Conservation (phyloP, 1,140 invertebrate species). For the Drosophila equinoxialis region DNA sequence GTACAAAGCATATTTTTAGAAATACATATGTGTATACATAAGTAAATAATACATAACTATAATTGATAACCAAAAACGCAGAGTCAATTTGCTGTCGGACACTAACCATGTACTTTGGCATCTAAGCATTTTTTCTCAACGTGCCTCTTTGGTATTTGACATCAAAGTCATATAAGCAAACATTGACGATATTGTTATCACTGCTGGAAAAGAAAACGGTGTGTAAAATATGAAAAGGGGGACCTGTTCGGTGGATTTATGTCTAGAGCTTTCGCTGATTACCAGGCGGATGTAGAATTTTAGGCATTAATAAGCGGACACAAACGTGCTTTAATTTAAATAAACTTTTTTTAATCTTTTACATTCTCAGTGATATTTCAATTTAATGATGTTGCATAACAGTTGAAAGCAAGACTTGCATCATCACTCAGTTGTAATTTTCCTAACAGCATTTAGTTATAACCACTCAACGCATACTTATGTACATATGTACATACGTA, state of each 20-base stretch:
- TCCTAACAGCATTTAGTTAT: not conserved
- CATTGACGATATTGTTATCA: constrained; percentile 4
- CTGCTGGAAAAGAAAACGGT: not conserved
- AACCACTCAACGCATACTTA: not conserved
- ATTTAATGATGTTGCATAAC: not conserved
- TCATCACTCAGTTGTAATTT: not conserved
- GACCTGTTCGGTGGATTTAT: not conserved
- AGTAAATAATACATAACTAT: no score
- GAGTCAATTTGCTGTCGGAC: no score
- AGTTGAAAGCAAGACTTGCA: not conserved
- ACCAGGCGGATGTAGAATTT: not conserved
- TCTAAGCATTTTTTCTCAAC: not conserved
- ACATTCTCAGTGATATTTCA: not conserved
- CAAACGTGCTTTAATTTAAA: not conserved
- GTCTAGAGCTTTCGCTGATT: not conserved
- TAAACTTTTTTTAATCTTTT: not conserved
- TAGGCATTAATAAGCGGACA: not conserved
- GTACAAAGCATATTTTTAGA: no score
- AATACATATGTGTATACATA: no score
- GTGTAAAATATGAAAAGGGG: not conserved
- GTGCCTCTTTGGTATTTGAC: constrained; percentile 1
- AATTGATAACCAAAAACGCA: no score
- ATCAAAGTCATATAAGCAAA: not conserved
- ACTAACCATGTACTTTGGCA: not conserved
- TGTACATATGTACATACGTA: no score